phyloP scores from a whole-genome alignment of 1,140 invertebrate species.

The Parapsyche elsis region DNA sequence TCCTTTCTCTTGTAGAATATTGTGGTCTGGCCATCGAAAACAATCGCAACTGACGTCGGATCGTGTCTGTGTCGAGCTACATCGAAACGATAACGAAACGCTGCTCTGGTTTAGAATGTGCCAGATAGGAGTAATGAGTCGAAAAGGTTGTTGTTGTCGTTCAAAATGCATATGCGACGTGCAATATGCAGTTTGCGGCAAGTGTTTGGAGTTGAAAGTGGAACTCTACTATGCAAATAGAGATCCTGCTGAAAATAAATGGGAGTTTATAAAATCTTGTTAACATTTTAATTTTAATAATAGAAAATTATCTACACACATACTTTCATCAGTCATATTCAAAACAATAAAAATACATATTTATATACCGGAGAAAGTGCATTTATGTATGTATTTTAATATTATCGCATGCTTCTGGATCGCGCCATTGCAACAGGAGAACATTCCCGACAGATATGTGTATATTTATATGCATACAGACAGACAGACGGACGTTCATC shows the following conservation, averaged over 20 bases:
- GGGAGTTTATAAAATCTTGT: too few species aligned
- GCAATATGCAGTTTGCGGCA: background rate
- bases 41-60: slow-evolving; percentile 6
- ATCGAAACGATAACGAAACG: background rate
- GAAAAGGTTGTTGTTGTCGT: background rate
- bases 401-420: too few species aligned
- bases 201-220: background rate
- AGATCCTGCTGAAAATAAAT: too few species aligned
- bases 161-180: background rate
- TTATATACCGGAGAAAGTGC: too few species aligned
- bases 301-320: too few species aligned
- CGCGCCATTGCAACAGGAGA: too few species aligned
- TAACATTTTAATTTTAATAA: too few species aligned
- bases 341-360: too few species aligned
- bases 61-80: background rate
- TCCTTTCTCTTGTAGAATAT: background rate
- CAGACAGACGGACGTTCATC: background rate
- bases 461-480: background rate
- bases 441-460: background rate
- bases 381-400: too few species aligned
- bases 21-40: slow-evolving; percentile 4
- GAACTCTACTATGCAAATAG: too few species aligned
- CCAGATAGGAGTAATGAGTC: background rate
- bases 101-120: background rate
- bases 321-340: too few species aligned